A percentile compares a stretch with the other conserved stretches of the same genome.
phyloP scores from a whole-genome alignment of 2,888 invertebrate species.

The Archaeoteleia sp. region DNA sequence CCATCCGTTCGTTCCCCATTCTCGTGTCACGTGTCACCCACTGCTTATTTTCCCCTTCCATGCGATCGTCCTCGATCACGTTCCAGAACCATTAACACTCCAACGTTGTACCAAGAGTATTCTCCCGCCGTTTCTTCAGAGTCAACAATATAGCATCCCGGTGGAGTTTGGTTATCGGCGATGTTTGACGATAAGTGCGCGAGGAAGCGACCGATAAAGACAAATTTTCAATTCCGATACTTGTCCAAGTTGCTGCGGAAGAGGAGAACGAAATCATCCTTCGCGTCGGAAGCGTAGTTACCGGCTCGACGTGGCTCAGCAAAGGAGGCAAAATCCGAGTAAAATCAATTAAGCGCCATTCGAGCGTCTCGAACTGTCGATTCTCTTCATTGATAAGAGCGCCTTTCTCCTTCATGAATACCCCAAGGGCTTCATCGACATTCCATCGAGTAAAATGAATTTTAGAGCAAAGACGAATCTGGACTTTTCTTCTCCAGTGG shows the following conservation, averaged over 20 bases:
- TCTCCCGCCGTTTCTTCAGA: slow-evolving; percentile 13
- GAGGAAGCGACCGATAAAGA: slow-evolving; percentile 18
- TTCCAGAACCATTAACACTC: slow-evolving; percentile 31
- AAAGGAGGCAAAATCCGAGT: slow-evolving; percentile 22
- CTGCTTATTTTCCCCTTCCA: slow-evolving; percentile 36
- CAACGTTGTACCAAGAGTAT: background rate
- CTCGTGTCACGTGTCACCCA: slow-evolving; percentile 20
- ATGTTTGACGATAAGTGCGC: slow-evolving; percentile 21
- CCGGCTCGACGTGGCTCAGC: background rate
- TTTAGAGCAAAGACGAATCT: slow-evolving; percentile 17
- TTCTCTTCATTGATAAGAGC: slow-evolving; percentile 22
- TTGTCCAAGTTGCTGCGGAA: background rate
- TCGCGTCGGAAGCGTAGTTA: too few relatives aligned
- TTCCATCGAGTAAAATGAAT: slow-evolving; percentile 39
- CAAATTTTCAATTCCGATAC: slow-evolving; percentile 17
- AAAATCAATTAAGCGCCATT: slow-evolving; percentile 39
- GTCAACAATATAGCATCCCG: slow-evolving; percentile 12
- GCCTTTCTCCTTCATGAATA: slow-evolving; percentile 24
- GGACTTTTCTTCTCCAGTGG: slow-evolving; percentile 16
- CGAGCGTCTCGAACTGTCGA: slow-evolving; percentile 31
- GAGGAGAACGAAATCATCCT: background rate
- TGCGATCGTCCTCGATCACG: slow-evolving; percentile 19
- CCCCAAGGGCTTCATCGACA: slow-evolving; percentile 37
- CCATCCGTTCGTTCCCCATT: slow-evolving; percentile 42
- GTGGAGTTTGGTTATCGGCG: slow-evolving; percentile 6